Conservation (phyloP, 23 tunicate species). For the Halocynthia aurantium region DNA sequence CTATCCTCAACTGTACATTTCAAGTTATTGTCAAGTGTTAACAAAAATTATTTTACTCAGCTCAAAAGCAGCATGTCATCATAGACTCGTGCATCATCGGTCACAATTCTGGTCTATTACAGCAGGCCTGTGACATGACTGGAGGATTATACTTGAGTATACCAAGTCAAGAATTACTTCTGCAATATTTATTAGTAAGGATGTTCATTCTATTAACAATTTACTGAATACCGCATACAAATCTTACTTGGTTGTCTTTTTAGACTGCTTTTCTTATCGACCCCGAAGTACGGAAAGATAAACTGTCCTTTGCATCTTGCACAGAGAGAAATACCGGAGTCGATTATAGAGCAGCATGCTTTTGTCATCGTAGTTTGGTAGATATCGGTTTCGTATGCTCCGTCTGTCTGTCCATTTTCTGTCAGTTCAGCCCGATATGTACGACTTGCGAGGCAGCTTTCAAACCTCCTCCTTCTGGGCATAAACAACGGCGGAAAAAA, state of each 20-base stretch:
- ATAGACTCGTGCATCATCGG: conserved; percentile 84
- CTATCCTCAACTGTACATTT: neutral
- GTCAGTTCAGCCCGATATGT: conserved; percentile 91
- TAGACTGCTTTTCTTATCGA: conserved; percentile 87
- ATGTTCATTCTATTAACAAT: neutral
- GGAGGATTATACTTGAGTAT: conserved; percentile 63
- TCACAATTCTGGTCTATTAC: conserved; percentile 81
- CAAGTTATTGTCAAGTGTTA: neutral
- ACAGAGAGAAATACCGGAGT: conserved; percentile 17
- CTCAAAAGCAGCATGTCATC: conserved; percentile 77
- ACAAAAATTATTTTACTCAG: conserved; percentile 18
- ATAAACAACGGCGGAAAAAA: conserved; percentile 40
- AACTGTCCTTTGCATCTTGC: conserved; percentile 33
- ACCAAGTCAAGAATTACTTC: conserved; percentile 49
- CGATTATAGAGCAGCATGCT: conserved; percentile 85
- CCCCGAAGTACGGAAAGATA: conserved; percentile 59
- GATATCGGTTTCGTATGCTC: conserved; percentile 94
- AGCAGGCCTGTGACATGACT: conserved; percentile 94
- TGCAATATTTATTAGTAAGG: conserved; percentile 83
- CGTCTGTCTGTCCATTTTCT: conserved; percentile 86
- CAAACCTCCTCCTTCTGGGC: conserved; percentile 48
- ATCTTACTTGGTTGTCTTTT: conserved; percentile 1
- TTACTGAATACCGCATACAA: neutral
- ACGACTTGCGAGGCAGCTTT: conserved; percentile 88
- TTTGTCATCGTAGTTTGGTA: conserved; percentile 74